Conservation (phyloP, 2,888 invertebrate genomes). For the Lacanobia oleracea region DNA sequence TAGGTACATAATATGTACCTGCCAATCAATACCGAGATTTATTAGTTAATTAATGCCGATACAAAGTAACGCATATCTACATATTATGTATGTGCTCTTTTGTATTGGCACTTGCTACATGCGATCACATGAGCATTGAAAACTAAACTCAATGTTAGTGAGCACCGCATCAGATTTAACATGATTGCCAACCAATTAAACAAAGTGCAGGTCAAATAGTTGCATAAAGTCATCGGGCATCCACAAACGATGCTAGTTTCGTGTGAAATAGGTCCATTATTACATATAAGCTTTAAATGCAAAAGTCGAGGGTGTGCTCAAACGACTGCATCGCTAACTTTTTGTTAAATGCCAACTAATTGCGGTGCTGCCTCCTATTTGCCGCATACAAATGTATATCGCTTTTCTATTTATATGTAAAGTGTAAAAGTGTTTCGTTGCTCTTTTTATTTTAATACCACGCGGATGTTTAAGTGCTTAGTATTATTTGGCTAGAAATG, state of each 20-base stretch:
- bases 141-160: slow-evolving; percentile 1
- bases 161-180: slow-evolving; percentile 12
- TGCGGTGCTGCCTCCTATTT: slow-evolving; percentile 35
- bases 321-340: slow-evolving; percentile 45
- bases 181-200: slow-evolving; percentile 59
- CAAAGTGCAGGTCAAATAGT: slow-evolving; percentile 44
- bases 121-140: not conserved
- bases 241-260: slow-evolving; percentile 52
- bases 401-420: slow-evolving; percentile 8
- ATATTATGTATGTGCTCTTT: not conserved
- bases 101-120: no score
- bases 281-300: slow-evolving; percentile 59
- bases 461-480: not conserved
- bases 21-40: no score
- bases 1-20: no score
- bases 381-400: slow-evolving; percentile 8
- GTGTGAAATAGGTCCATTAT: slow-evolving; percentile 54
- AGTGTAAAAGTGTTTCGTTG: not conserved
- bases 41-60: no score
- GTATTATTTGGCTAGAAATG: not conserved
- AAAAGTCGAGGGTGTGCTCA: slow-evolving; percentile 37
- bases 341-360: slow-evolving; percentile 54
- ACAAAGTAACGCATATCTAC: no score
- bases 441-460: not conserved
- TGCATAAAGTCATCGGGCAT: slow-evolving; percentile 44